Conservation (phyloP, 2,888 invertebrate species). For the Smittia aterrima region DNA sequence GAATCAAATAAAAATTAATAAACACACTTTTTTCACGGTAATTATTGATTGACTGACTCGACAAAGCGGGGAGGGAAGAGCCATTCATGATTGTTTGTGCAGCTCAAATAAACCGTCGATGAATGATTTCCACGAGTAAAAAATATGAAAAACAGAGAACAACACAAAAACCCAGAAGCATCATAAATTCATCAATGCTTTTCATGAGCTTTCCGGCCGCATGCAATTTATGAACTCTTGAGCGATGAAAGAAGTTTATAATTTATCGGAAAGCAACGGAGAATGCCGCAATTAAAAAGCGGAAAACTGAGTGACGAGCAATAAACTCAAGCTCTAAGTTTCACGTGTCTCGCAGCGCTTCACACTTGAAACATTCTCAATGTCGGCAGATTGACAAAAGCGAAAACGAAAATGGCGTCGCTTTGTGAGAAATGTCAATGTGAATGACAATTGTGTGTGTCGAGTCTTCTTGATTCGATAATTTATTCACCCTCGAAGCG, state of each 20-base stretch:
- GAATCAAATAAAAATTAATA: conserved; percentile 36
- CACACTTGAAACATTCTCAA: conserved; percentile 1
- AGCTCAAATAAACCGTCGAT: conserved; percentile 29
- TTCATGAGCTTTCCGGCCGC: background rate
- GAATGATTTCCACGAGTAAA: conserved; percentile 12
- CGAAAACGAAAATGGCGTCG: no score
- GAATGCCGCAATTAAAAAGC: background rate
- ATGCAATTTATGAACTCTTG: conserved; percentile 33
- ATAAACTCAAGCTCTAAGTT: no score
- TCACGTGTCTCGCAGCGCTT: no score
- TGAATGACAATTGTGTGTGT: no score
- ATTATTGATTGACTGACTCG: conserved; percentile 4
- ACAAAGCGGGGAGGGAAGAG: background rate
- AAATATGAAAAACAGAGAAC: no score
- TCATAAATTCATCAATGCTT: conserved; percentile 26
- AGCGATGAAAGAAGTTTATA: conserved; percentile 12
- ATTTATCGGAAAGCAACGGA: background rate
- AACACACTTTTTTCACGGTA: conserved; percentile 23
- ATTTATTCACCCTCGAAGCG: no score
- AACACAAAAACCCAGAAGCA: background rate
- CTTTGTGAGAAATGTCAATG: no score
- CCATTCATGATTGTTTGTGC: background rate
- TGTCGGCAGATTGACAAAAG: no score
- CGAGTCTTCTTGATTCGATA: no score
- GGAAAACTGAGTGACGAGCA: background rate